Percentiles rank a stretch among this genome's conserved stretches.
Conservation (phyloP, 2,888 invertebrate species). For the Sussaba pulchella region DNA sequence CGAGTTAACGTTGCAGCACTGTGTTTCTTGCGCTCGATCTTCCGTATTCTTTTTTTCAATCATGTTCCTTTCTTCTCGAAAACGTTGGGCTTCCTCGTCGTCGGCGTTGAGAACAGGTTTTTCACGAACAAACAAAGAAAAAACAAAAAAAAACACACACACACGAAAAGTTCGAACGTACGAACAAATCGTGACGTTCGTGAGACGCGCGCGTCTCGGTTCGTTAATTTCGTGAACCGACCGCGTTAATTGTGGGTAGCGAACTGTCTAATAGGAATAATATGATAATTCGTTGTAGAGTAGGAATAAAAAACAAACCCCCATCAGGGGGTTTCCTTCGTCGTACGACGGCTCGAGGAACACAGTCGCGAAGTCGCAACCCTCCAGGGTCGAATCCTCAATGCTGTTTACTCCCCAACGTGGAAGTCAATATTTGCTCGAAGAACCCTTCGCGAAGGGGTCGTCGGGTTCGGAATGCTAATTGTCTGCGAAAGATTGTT, state of each 20-base stretch:
- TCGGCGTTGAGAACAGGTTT: constrained; percentile 75
- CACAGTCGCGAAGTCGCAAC: constrained; percentile 33
- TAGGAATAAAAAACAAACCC: constrained; percentile 31
- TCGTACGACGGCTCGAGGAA: constrained; percentile 24
- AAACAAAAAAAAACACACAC: neutral
- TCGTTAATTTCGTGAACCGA: constrained; percentile 81
- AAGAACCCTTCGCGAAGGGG: constrained; percentile 57
- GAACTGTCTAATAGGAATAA: constrained; percentile 83
- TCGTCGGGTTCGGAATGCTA: constrained; percentile 57
- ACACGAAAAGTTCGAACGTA: constrained; percentile 52
- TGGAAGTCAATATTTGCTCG: constrained; percentile 67
- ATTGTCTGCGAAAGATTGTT: constrained; percentile 52
- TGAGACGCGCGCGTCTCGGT: constrained; percentile 73
- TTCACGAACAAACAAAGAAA: constrained; percentile 57
- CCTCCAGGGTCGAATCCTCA: constrained; percentile 35
- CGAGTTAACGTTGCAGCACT: constrained; percentile 63
- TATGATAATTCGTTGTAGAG: constrained; percentile 79
- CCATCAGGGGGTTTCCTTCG: constrained; percentile 46
- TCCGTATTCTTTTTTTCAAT: constrained; percentile 46
- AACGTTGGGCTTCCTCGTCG: constrained; percentile 55
- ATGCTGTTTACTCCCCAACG: constrained; percentile 41
- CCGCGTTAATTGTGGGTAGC: constrained; percentile 83
- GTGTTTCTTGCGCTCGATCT: constrained; percentile 58
- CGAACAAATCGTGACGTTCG: constrained; percentile 50
- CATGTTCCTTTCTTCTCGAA: constrained; percentile 57